phyloP scores from a whole-genome alignment of 2,888 invertebrate genomes.

The Ecdyonurus torrentis region DNA sequence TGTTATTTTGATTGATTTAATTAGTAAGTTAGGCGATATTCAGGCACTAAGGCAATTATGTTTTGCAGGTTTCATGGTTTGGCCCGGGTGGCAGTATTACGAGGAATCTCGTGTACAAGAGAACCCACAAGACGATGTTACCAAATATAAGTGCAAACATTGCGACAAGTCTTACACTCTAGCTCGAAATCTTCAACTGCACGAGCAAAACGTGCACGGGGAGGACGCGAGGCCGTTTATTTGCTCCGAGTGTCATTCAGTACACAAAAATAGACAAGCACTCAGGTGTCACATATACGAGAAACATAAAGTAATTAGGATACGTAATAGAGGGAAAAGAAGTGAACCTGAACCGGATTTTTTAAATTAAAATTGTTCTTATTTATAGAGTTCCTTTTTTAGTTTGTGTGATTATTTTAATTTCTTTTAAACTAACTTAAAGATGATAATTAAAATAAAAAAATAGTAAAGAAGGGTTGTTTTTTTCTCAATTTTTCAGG shows the following conservation, averaged over 20 bases:
- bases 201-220: background rate
- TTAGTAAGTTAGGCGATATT: too few species aligned
- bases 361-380: too few species aligned
- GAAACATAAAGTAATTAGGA: background rate
- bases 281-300: background rate
- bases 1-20: too few species aligned
- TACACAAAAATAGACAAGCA: background rate
- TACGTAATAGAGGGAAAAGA: too few species aligned
- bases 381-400: too few species aligned
- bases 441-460: too few species aligned
- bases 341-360: too few species aligned
- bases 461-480: too few species aligned
- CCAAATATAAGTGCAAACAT: background rate
- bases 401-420: too few species aligned
- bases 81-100: background rate
- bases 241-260: background rate
- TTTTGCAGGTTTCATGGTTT: background rate
- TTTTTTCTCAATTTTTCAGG: too few species aligned
- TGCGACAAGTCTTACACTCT: background rate
- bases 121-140: background rate
- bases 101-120: too few species aligned
- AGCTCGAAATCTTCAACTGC: background rate
- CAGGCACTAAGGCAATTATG: background rate
- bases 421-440: too few species aligned
- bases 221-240: background rate